Base-by-base conservation (phyloP, 2,113 vertebrate genomes). In the Prionailurus bengalensis region DNA sequence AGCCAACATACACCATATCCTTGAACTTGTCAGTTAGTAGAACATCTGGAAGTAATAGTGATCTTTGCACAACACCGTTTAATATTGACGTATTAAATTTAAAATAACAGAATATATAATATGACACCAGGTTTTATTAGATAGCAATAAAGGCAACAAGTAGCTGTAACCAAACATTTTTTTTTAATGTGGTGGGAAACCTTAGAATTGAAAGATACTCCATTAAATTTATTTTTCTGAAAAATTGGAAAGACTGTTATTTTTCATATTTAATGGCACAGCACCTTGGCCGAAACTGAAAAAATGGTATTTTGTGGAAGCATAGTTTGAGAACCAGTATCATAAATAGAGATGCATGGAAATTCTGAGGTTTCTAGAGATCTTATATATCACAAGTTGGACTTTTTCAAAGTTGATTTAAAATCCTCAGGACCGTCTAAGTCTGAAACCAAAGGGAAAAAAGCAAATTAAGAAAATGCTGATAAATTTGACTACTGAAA, bases 71-170 rank as follows among this genome's bases (percentile, higher is more conserved):
- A 95, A 94, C 71, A 96, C 78, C 82, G 66, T 89, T 97, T 95
- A 97, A 98, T 97, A 97, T 92, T 95, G 88, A 97, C 61, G 81
- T 93, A 97, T 97, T 97, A 97, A 97, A 97, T 98, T 97, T 97
- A 97, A 97, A 98, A 98, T 97, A 98, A 94, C 93, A 94, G 96
- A 98, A 97, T 95, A 85, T 95, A 98, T 97, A 98, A 96, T 94
- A 96, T 97, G 97, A 98, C 39, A 95, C 91, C 76, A 93, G 42
- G 29, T 95, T 98, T 98, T 97, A 98, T 95, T 94, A 98, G 95
- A 91, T 85, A 93, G 91, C 85, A 97, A 97, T 97, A 97, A 97
- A 98, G 89, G 89, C 76, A 92, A 91, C 66, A 81, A 97, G 82
- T 81, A 95, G 85, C 74, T 79, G 12, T 79, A 79, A n/a, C 79